Evolutionary conservation across 2,797 vertebrate species (phyloP).

Genomic region (Thamnophis elegans): DNA sequence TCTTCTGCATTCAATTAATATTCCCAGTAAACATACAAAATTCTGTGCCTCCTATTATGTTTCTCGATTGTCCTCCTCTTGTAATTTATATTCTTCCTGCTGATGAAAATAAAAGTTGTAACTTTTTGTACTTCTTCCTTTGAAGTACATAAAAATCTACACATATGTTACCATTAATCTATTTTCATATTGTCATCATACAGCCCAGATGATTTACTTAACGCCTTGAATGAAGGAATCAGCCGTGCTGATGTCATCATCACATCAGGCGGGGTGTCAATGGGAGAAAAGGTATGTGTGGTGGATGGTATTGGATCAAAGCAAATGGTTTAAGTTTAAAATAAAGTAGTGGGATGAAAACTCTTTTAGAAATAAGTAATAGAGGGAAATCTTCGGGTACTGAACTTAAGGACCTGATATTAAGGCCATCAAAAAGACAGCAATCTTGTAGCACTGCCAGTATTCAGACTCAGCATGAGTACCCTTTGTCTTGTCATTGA

Average conservation of each 20-base stretch:
- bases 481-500: neutral
- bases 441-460: neutral
- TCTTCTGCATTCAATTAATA: neutral
- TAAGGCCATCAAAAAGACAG: neutral
- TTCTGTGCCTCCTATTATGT: neutral
- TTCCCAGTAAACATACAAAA: neutral
- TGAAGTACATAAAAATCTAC: constrained; percentile 8
- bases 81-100: neutral
- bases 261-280: constrained; percentile 97
- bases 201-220: constrained; percentile 97
- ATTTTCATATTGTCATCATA: constrained; percentile 63
- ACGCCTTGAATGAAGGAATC: constrained; percentile 96
- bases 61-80: neutral
- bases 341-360: neutral
- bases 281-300: constrained; percentile 93
- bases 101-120: neutral
- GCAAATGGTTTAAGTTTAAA: neutral
- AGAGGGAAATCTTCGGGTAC: neutral
- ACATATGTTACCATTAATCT: constrained; percentile 47
- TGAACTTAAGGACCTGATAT: neutral
- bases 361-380: neutral
- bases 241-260: constrained; percentile 98
- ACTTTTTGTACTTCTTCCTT: neutral
- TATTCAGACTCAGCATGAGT: neutral
- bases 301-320: neutral